Percentiles rank a stretch among this genome's conserved stretches.
These are phyloP conservation scores for Oreonectes daqikongensis DNA, from an alignment of 2,797 vertebrate genomes.

Conservation along the genomic window DNA sequence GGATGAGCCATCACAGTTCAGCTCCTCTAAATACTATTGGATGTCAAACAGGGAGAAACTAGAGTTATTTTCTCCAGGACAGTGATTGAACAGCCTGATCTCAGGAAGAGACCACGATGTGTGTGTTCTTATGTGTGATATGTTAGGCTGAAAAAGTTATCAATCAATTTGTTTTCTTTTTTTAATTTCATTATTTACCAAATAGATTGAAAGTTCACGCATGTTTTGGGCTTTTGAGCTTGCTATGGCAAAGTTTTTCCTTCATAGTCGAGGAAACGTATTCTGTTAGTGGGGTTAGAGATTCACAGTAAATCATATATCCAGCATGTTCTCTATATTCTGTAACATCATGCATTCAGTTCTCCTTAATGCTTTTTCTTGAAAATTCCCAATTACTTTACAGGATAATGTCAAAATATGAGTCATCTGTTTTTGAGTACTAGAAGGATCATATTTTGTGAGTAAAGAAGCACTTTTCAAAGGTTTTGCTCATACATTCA, in stretches of 20 bases:
- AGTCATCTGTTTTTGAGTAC: conserved; percentile 42
- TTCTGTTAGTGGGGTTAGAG: too few species aligned
- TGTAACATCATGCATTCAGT: conserved; percentile 7
- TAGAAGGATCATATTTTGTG: conserved; percentile 37
- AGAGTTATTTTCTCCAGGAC: background rate
- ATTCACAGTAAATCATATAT: background rate
- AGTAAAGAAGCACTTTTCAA: conserved; percentile 27
- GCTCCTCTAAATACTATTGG: conserved; percentile 34
- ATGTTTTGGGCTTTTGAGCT: too few species aligned
- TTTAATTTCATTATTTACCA: too few species aligned
- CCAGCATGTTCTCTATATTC: background rate
- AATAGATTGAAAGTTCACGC: too few species aligned
- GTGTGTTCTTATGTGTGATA: too few species aligned
- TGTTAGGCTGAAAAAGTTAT: too few species aligned
- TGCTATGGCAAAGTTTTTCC: too few species aligned
- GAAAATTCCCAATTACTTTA: conserved; percentile 23
- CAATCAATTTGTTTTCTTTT: too few species aligned
- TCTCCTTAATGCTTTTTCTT: conserved; percentile 22
- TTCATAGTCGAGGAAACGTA: too few species aligned
- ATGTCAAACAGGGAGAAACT: conserved; percentile 21
- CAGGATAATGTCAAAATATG: conserved; percentile 42
- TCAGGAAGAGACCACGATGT: background rate
- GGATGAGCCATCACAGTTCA: conserved; percentile 30
- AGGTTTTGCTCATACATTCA: conserved; percentile 44
- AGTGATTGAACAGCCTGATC: background rate